Evolutionary conservation across 2,888 invertebrate species (phyloP), one percentile per base, ranked within the genome.

Genomic region (Microctonus aethiopoides): DNA sequence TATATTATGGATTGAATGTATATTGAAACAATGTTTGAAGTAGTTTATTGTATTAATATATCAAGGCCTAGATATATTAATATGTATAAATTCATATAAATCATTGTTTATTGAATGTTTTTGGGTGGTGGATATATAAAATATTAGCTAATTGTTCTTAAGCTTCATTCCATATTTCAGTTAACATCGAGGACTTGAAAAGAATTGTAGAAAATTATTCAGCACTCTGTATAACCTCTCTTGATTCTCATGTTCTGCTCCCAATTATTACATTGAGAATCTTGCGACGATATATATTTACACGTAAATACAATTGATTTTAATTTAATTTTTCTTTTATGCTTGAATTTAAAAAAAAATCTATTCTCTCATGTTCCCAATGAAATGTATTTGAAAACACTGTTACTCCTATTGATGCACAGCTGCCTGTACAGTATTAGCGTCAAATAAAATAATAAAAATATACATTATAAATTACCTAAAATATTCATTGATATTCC

Each of bases 371-470:
- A 16, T 16, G n/a, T 32, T 29, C 0, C 4, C n/a, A 4, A 26
- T n/a, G 11, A 6, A 57, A 16, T 57, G n/a, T 39, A 61, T 11
- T 61, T 26, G 39, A 61, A 46, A 62, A 54, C 13, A n/a, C n/a
- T 54, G 54, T 54, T 54, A 54, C 10, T 39, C 26, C 32, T 24
- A n/a, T 41, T 81, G 78, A 77, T 80, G 76, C 71, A 76, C 80
- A 78, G 74, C 78, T 81, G 78, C 84, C 80, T 84, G 82, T 84
- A 84, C 84, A 84, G 83, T 83, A 83, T 84, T 83, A 84, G 79
- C 80, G 80, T 82, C 80, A 80, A 78, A 77, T 29, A 71, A 69
- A 73, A 74, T 72, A 66, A 67, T 51, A 67, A 22, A 46, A 26
- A 52, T 3, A 22, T 39, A 20, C n/a, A 16, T 29, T 41, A 1